phyloP scores from a whole-genome alignment of 2,797 vertebrate species.

The Rhinophrynus dorsalis region DNA sequence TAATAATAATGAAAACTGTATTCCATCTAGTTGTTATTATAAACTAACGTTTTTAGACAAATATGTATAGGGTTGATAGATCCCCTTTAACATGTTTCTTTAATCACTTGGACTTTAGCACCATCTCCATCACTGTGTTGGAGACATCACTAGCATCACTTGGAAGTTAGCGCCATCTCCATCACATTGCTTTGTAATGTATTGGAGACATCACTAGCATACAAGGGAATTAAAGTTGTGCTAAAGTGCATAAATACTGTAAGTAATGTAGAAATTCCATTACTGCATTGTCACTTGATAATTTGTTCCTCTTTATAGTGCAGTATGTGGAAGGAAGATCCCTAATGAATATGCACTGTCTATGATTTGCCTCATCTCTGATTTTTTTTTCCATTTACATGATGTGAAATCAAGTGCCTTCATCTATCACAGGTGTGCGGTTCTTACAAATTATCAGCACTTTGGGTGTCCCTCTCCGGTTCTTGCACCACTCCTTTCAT shows the following conservation, averaged over 20 bases:
- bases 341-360: slow-evolving; percentile 57
- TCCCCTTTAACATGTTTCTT: too few species aligned
- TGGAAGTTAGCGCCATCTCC: too few species aligned
- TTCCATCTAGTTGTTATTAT: too few species aligned
- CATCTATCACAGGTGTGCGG: slow-evolving; percentile 53
- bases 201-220: too few species aligned
- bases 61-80: too few species aligned
- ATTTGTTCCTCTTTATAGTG: slow-evolving; percentile 56
- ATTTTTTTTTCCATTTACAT: slow-evolving; percentile 40
- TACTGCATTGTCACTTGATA: slow-evolving; percentile 45
- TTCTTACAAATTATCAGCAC: slow-evolving; percentile 55
- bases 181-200: too few species aligned
- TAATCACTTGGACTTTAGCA: too few species aligned
- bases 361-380: slow-evolving; percentile 53
- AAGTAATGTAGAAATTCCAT: slow-evolving; percentile 24
- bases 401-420: slow-evolving; percentile 52
- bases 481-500: slow-evolving; percentile 38
- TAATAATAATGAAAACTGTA: too few species aligned
- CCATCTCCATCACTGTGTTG: too few species aligned
- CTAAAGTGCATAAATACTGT: slow-evolving; percentile 36
- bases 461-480: slow-evolving; percentile 58
- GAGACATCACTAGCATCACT: too few species aligned
- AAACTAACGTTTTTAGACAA: too few species aligned
- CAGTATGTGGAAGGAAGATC: slow-evolving; percentile 49
- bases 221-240: too few species aligned